Base-by-base conservation (phyloP, 2,888 invertebrate genomes). In the Caradrina clavipalpis region DNA sequence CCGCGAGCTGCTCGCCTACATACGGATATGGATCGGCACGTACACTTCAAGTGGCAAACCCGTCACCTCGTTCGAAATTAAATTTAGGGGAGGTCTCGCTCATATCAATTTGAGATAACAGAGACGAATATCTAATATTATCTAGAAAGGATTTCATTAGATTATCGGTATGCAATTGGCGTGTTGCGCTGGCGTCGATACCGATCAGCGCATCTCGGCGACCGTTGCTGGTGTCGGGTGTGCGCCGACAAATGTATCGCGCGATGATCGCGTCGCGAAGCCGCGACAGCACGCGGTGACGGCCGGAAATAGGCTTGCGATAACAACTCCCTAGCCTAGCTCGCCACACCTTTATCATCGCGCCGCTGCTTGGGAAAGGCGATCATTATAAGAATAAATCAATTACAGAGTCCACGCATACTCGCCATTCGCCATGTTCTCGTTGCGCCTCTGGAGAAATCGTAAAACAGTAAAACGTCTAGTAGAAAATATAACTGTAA, bases 241-340 rank as follows among this genome's bases (percentile, higher is more conserved):
- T 87, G 87, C 82, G 94, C 95, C 95, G 95, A 95, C 95, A 95
- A 95, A 95, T 95, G 94, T 95, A 95, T 96, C 96, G 88, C 88
- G 89, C 90, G 89, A 91, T 92, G 94, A 95, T 95, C 94, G 93
- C 91, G 91, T 90, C 90, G 88, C 88, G 89, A 86, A 85, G 79
- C 83, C 86, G 90, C 90, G 86, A 83, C 90, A 92, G 93, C 91
- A 88, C 85, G 85, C 90, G 85, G 86, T 95, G 95, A 95, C 93
- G 95, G 94, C 95, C 95, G 95, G 95, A 96, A 96, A 95, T 95
- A 95, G 93, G 93, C 87, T 88, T 79, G 88, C 89, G 95, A 95
- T 95, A 95, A 94, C 93, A 92, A 93, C 94, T 94, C 94, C 94
- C 93, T 92, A 88, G 92, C 82, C 90, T 90, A 89, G 88, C 90